Evolutionary conservation across 2,797 vertebrate genomes (phyloP), one percentile per base, ranked within the genome.

Genomic region (Myoxocephalus aenaeus): DNA sequence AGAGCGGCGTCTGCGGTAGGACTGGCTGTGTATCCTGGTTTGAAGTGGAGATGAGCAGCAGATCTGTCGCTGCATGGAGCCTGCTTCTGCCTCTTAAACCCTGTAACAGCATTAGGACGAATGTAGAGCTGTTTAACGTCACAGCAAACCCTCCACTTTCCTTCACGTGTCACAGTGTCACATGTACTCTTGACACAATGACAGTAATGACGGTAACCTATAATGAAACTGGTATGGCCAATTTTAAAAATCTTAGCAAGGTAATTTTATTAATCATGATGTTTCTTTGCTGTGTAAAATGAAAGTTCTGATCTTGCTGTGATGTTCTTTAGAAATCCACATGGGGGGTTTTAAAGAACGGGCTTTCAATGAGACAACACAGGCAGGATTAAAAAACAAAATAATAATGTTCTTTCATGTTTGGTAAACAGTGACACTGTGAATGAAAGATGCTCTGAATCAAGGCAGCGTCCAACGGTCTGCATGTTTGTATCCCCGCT

Each of bases 11-110:
- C 51, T 84, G 67, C 27, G 42, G 73, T 38, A 22, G 57, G 57
- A 73, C 61, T 64, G 53, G 59, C 75, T 86, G 75, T 69, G 77
- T 64, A 54, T n/a, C 42, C 67, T 54, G 68, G 72, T 89, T 90
- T 90, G 86, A 89, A 90, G 82, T 88, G 73, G 84, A 83, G 88
- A 90, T 86, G 76, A 89, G 85, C 77, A 57, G 83, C 63, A 66
- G 76, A 82, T 84, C 82, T 76, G 54, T 72, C 69, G 1, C 68
- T 73, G 79, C 85, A 46, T 71, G 75, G 64, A 81, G 57, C 66
- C 66, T 15, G 42, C 58, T 73, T 68, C 44, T 79, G 62, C 77
- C 62, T 68, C 68, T 77, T 80, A 71, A 82, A 83, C 65, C 79
- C 51, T 44, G 4, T 38, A 32, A 58, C 25, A 79, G 66, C 64